Evolutionary conservation across 1,140 invertebrate genomes (phyloP).

Genomic region (Macrosteles quadrilineatus): DNA sequence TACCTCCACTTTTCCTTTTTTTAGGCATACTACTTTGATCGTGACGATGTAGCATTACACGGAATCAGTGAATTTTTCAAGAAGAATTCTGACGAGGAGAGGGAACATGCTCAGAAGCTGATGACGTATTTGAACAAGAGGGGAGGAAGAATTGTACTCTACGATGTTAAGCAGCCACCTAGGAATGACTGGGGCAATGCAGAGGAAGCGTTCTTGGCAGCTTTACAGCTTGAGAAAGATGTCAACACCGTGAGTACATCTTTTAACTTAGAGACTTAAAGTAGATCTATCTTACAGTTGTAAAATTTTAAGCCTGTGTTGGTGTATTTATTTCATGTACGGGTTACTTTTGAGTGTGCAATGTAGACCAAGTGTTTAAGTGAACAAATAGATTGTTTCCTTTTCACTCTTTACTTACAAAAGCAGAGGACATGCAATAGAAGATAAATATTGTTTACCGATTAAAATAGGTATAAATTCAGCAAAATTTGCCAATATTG

Average conservation of each 20-base stretch:
- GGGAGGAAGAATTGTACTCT: conserved; percentile 67
- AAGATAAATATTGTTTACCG: too few species aligned
- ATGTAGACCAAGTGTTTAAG: too few species aligned
- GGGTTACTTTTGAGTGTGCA: too few species aligned
- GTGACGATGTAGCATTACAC: conserved; percentile 74
- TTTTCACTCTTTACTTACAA: too few species aligned
- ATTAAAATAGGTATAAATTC: too few species aligned
- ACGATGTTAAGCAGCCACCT: conserved; percentile 60
- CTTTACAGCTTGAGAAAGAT: conserved; percentile 72
- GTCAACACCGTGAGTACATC: conserved; percentile 65
- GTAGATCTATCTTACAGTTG: neutral
- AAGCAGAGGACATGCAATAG: too few species aligned
- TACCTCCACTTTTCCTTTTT: too few species aligned
- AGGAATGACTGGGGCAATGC: conserved; percentile 63
- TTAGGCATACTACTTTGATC: conserved; percentile 75
- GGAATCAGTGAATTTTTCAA: conserved; percentile 73
- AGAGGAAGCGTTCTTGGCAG: conserved; percentile 68
- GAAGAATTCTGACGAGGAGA: conserved; percentile 71
- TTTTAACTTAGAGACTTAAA: too few species aligned
- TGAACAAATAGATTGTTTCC: too few species aligned
- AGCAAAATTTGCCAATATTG: too few species aligned
- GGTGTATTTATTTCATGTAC: neutral
- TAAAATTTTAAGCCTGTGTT: neutral
- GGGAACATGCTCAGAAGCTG: conserved; percentile 70
- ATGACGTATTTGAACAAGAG: conserved; percentile 82